phyloP scores from a whole-genome alignment of 2,888 invertebrate genomes.

The Drosophila mettleri region DNA sequence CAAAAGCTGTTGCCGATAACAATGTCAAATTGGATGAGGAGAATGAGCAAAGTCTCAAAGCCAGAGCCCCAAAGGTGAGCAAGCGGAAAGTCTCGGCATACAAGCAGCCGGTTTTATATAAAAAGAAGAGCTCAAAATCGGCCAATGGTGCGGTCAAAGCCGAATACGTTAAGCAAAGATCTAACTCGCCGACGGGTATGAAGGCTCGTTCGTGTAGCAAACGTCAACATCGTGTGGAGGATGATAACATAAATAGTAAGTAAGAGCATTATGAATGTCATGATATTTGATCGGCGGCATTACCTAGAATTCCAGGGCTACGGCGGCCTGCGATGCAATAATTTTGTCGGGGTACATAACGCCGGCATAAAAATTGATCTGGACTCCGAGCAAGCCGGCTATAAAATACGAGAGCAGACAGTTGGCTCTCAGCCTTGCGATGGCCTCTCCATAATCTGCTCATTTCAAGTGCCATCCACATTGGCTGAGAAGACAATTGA shows the following conservation, averaged over 20 bases:
- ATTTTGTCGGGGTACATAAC: neutral
- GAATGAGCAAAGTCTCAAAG: neutral
- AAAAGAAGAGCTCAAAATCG: neutral
- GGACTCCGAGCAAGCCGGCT: neutral
- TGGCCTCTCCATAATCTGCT: constrained; percentile 20
- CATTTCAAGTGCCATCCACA: constrained; percentile 32
- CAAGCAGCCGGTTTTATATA: constrained; percentile 14
- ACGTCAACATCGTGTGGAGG: constrained; percentile 21
- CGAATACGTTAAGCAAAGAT: constrained; percentile 6
- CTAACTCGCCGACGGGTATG: neutral
- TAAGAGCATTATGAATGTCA: constrained; percentile 3
- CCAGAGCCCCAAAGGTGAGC: neutral
- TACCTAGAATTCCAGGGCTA: constrained; percentile 48
- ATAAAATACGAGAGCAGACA: neutral
- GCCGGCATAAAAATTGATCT: neutral
- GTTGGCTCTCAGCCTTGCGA: neutral
- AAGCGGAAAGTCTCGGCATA: constrained; percentile 16
- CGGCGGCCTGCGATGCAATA: constrained; percentile 7
- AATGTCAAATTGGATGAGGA: neutral
- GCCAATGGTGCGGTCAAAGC: neutral
- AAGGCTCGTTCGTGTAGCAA: neutral
- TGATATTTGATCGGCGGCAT: constrained; percentile 41
- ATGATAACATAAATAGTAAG: constrained; percentile 39
- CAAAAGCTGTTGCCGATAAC: neutral
- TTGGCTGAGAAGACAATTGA: constrained; percentile 25